Evolutionary conservation across 2,797 vertebrate species (phyloP), one percentile per base, ranked within the genome.

Genomic region (Poecilia gillii): DNA sequence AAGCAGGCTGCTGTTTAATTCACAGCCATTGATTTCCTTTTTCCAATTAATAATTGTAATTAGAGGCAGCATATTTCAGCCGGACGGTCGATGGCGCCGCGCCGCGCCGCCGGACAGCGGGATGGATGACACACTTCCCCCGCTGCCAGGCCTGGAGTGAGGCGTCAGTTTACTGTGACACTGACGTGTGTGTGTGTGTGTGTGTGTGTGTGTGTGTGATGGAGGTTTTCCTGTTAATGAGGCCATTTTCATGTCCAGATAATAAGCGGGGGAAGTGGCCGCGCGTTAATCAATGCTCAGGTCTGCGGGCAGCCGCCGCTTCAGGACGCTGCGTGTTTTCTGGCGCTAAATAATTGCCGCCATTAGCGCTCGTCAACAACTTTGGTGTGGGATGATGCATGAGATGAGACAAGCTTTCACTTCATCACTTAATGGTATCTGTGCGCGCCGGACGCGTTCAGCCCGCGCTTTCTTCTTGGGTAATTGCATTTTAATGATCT

Each of bases 11-110:
- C 88, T 82, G 83, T 94, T 95, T 96, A 96, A 97, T 97, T 97
- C 95, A 96, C 93, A 95, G 91, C 82, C 92, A 98, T 98, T 90
- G 98, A 98, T 98, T 98, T 98, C 97, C 97, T 96, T 96, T 97
- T 97, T 97, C 93, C 97, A 98, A 99, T 98, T 97, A 98, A 98
- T 98, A 97, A 97, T 96, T 96, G 96, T 98, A 98, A 98, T 98
- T 97, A 98, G 97, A 95, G 96, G 95, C 95, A 92, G 96, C 96
- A 94, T 95, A 95, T 97, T 96, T 96, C 92, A 94, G 94, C 95
- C 87, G 89, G 82, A 89, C 87, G 93, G 96, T 97, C 97, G 96
- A 97, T 97, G 94, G 11, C 83, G 36, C 86, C 41, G 5, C 91
- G 93, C 85, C 84, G 33, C 62, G 28, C 39, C 84, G 91, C 87